Base-by-base conservation (phyloP, 1,140 invertebrate species). In the Arctopsyche grandis region DNA sequence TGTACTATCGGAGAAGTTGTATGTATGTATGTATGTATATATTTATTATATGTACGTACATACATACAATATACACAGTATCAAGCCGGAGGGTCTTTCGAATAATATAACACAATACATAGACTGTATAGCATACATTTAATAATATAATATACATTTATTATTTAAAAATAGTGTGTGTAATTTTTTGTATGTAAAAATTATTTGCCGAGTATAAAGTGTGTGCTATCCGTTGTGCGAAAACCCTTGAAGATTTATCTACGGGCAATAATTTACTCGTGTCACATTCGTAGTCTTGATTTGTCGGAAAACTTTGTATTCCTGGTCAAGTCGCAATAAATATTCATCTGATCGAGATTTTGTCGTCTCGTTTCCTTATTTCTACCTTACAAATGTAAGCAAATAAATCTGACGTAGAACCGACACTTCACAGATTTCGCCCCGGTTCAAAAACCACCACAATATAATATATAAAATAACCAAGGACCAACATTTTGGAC, bases 281-380 rank as follows among this genome's bases (percentile, higher is more conserved):
- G 75, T 79, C 81, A 78, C 77, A 79, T 81, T 81, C 63, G 73
- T 77, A 79, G 77, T 81, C 78, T 80, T 82, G 81, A 82, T 82
- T 82, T 82, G 78, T 79, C 73, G 78, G 71, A 46, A 26, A 82
- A 82, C 58, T 82, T 82, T 75, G 75, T 78, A 43, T 69, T 46
- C 58, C 70, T 78, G 80, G 80, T 81, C 80, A 81, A 82, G 75
- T 82, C 19, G 71, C 63, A 77, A 82, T 82, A 82, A 82, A 82
- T 82, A 82, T 82, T 43, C 75, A 12, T 48, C 75, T 10, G 71
- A 69, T 43, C 44, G 58, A 69, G 75, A 52, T 69, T 48, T 81
- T 79, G 69, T 79, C 78, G 56, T 79, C 60, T 80, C 22, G 22
- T 79, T 78, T 79, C 58, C 75, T 80, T 21, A 75, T 75, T 78